Percentiles rank a stretch among this genome's conserved stretches.
Conservation (phyloP, 2,888 invertebrate species). For the Protodeltote pygarga region DNA sequence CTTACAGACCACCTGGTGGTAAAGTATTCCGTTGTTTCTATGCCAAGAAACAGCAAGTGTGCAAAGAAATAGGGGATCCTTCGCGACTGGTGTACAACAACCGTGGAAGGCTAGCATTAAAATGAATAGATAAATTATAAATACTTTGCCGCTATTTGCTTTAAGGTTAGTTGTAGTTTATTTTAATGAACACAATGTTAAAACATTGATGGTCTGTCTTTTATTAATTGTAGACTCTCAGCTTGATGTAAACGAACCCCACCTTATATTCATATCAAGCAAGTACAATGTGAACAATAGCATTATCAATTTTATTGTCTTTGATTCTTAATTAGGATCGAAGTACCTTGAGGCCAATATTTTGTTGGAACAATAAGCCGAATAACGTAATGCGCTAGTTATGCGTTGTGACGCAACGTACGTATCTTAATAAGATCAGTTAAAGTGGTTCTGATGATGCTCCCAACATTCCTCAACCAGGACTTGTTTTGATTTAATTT, state of each 20-base stretch:
- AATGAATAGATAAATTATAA: no score
- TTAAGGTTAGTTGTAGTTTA: no score
- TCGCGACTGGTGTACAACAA: slow-evolving; percentile 50
- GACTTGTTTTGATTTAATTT: slow-evolving; percentile 22
- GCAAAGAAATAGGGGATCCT: slow-evolving; percentile 59
- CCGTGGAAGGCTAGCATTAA: slow-evolving; percentile 54
- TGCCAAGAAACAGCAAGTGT: slow-evolving; percentile 75
- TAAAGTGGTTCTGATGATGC: slow-evolving; percentile 10
- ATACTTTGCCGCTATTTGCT: no score
- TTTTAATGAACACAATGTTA: no score
- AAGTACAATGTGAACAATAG: slow-evolving; percentile 48
- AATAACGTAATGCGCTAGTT: slow-evolving; percentile 42
- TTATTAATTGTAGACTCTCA: not conserved
- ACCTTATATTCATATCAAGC: slow-evolving; percentile 18
- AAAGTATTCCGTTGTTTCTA: slow-evolving; percentile 73
- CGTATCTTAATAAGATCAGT: slow-evolving; percentile 29
- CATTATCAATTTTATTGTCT: slow-evolving; percentile 57
- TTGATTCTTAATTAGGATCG: slow-evolving; percentile 48
- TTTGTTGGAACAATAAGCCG: slow-evolving; percentile 50
- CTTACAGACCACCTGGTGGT: slow-evolving; percentile 69
- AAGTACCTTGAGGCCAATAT: slow-evolving; percentile 41
- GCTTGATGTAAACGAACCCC: not conserved
- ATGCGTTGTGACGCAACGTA: slow-evolving; percentile 43
- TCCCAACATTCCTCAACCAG: slow-evolving; percentile 8
- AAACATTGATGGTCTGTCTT: not conserved